These are phyloP conservation scores for Saiga tatarica DNA, from an alignment of 2,113 vertebrate species.

Conservation along the genomic window DNA sequence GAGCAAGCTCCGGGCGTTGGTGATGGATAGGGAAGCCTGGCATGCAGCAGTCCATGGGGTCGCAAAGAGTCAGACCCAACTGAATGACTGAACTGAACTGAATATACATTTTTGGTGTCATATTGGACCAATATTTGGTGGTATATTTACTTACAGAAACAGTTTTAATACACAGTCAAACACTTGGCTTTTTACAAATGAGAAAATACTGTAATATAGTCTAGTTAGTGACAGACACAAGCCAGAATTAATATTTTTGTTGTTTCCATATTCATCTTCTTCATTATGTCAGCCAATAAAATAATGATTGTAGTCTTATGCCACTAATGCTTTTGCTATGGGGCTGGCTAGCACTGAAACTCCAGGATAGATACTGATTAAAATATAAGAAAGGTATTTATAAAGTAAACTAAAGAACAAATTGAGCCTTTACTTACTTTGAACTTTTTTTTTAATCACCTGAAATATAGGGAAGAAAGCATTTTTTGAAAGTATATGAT, in stretches of 20 bases:
- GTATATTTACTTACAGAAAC: background rate
- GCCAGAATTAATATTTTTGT: background rate
- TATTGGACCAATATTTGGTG: background rate
- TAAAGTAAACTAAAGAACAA: background rate
- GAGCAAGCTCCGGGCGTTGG: background rate
- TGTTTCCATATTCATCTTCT: background rate
- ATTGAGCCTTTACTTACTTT: background rate
- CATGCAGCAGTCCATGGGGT: background rate
- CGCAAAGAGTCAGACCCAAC: rapidly evolving
- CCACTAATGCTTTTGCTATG: background rate
- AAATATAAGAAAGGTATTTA: background rate
- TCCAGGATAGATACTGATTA: background rate
- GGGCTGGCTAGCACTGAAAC: background rate
- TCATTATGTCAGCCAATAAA: background rate
- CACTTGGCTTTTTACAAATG: background rate
- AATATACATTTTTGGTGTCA: background rate
- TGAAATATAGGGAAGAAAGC: background rate
- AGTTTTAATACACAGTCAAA: background rate
- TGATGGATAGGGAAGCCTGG: background rate
- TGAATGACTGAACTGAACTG: background rate
- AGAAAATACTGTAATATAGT: background rate
- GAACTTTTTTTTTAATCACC: background rate
- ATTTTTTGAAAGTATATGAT: background rate
- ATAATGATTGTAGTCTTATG: background rate
- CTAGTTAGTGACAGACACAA: background rate